These are phyloP conservation scores for Oxygymnocypris stewartii DNA, from an alignment of 2,113 vertebrate genomes.

Conservation along the genomic window DNA sequence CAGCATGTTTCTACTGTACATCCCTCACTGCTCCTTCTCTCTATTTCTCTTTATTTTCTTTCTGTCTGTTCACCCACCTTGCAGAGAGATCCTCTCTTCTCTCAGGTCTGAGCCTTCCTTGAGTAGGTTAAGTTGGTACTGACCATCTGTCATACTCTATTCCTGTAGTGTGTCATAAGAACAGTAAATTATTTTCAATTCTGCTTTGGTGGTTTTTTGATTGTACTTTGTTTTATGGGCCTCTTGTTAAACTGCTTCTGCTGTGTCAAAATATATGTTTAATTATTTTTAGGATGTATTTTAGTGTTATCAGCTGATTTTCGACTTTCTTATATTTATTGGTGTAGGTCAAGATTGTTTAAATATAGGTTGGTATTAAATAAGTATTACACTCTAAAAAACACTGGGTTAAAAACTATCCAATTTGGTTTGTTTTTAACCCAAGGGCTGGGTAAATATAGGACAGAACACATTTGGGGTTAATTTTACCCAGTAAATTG, in stretches of 20 bases:
- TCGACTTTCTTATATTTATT: too few relatives aligned
- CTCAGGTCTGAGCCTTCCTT: background rate
- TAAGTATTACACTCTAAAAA: too few relatives aligned
- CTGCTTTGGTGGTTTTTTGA: background rate
- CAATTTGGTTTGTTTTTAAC: too few relatives aligned
- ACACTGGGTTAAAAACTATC: too few relatives aligned
- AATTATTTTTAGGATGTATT: too few relatives aligned
- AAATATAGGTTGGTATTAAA: too few relatives aligned
- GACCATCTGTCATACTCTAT: background rate
- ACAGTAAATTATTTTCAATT: background rate
- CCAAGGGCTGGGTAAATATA: too few relatives aligned
- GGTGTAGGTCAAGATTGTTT: too few relatives aligned
- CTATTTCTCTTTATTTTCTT: background rate
- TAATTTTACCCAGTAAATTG: too few relatives aligned
- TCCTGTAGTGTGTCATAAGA: background rate
- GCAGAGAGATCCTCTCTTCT: background rate
- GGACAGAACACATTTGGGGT: too few relatives aligned
- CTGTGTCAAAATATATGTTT: background rate
- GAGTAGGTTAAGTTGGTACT: background rate
- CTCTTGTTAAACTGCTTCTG: background rate
- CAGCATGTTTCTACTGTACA: slow-evolving; percentile 1
- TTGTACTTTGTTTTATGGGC: background rate
- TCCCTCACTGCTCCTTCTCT: background rate
- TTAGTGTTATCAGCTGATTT: too few relatives aligned
- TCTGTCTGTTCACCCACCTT: background rate